Base-by-base conservation (phyloP, 2,797 vertebrate species). In the Otus scops region DNA sequence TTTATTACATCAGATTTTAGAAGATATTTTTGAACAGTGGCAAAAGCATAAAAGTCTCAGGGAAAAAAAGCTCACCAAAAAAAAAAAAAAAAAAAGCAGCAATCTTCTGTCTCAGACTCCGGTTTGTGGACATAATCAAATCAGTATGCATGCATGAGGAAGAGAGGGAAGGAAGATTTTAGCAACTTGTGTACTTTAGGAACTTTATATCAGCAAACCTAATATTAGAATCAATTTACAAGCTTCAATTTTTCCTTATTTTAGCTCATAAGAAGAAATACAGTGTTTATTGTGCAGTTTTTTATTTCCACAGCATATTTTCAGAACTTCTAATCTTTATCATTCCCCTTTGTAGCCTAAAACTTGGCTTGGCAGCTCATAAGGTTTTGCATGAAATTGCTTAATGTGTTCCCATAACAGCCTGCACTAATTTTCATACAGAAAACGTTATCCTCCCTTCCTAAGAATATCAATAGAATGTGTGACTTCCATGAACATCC, bases 1-100 rank as follows among this genome's bases (percentile, higher is more conserved):
- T 78, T 88, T 85, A 95, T 94, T 93, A 71, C 78, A 91, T 91
- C 94, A 95, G 93, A 85, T 93, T 95, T 95, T 56, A 92, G 85
- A 61, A 92, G 88, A 57, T 92, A 86, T 90, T 94, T 96, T 95
- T 91, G 81, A 85, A 85, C 90, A 82, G 84, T 77, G 81, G 86
- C 92, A 94, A 88, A 94, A 92, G 54, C 83, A 73, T 79, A 48
- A 32, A 69, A 89, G 50, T 95, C 27, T 0, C 20, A 16, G 69
- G 13, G 6, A 27, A 56, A 85, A 13, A 11, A 41, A 15, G 16
- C 43, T 63, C 22, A 41, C 28, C 5, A 30, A 27, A 22, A 43
- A 47, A 24, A 68, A 27, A 30, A 65, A 4, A 67, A 36, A 34
- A 20, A 51, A 15, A 5, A 48, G 43, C 43, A 80, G 23, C 69